phyloP scores from a whole-genome alignment of 2,888 invertebrate genomes.

The Leptothorax acervorum region DNA sequence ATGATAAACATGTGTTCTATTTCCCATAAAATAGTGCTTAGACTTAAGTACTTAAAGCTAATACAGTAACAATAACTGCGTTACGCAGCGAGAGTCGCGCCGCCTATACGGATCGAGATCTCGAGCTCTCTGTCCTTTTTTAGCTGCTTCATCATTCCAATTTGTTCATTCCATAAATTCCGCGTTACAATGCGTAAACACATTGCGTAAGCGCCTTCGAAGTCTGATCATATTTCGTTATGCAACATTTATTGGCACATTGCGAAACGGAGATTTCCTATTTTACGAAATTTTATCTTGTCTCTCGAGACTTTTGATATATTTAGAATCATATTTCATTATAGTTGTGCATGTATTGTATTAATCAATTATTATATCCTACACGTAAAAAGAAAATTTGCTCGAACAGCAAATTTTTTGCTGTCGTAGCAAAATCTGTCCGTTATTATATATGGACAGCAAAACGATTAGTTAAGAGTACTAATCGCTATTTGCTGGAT shows the following conservation, averaged over 20 bases:
- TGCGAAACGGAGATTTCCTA: not conserved
- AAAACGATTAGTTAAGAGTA: too few relatives aligned
- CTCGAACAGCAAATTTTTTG: too few relatives aligned
- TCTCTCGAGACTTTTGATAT: not conserved
- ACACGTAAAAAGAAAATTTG: too few relatives aligned
- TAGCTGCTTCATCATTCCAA: conserved; percentile 17
- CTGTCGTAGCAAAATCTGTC: too few relatives aligned
- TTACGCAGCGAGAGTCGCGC: not conserved
- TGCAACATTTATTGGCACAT: not conserved
- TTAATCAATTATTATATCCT: not conserved
- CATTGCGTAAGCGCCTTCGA: conserved; percentile 21
- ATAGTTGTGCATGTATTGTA: not conserved
- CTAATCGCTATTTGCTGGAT: too few relatives aligned
- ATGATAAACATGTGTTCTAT: not conserved
- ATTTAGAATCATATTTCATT: conserved; percentile 20
- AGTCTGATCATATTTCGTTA: conserved; percentile 30
- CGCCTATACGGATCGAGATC: conserved; percentile 6
- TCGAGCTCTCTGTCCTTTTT: conserved; percentile 3
- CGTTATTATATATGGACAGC: too few relatives aligned
- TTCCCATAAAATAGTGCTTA: not conserved
- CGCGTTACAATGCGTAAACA: conserved; percentile 35
- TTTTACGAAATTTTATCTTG: conserved; percentile 14
- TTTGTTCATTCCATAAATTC: conserved; percentile 32
- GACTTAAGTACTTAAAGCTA: not conserved
- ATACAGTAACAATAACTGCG: conserved; percentile 14